These are phyloP conservation scores for Cololabis saira DNA, from an alignment of 2,113 vertebrate species.

Conservation along the genomic window DNA sequence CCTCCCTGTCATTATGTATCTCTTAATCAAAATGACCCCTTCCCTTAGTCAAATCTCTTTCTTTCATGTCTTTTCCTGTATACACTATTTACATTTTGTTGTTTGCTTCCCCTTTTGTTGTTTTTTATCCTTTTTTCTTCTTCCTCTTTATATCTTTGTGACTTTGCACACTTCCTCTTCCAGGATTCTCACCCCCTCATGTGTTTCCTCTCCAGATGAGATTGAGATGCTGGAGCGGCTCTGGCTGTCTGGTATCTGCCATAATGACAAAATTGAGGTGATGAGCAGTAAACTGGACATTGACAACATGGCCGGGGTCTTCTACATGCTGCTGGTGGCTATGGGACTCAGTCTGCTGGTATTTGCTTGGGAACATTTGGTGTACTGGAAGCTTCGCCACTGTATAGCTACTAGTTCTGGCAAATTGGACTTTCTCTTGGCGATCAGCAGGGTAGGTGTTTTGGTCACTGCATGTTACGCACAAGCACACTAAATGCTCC, in stretches of 20 bases:
- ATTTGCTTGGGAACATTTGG: conserved; percentile 91
- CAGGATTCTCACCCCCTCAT: not conserved
- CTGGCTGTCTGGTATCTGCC: conserved; percentile 92
- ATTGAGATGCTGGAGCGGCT: conserved; percentile 92
- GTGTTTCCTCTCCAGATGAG: conserved; percentile 81
- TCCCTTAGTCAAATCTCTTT: not conserved
- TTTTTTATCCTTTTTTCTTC: not conserved
- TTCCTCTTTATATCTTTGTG: not conserved
- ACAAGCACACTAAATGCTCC: not conserved
- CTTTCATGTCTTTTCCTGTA: not conserved
- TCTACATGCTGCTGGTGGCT: conserved; percentile 93
- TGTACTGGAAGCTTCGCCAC: conserved; percentile 90
- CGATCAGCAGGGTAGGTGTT: conserved; percentile 87
- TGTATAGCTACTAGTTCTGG: conserved; percentile 87
- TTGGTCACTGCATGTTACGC: conserved; percentile 9
- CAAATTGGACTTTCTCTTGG: conserved; percentile 89
- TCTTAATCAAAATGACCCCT: conserved; percentile 9
- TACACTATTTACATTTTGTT: not conserved
- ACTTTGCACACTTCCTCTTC: conserved; percentile 5
- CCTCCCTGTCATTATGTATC: conserved; percentile 15
- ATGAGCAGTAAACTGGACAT: conserved; percentile 95
- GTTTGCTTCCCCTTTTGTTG: not conserved
- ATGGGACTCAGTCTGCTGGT: conserved; percentile 91
- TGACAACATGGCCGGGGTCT: conserved; percentile 93
- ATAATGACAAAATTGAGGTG: conserved; percentile 94